Evolutionary conservation across 1,140 invertebrate species (phyloP).

Genomic region (Lepidurus packardi): DNA sequence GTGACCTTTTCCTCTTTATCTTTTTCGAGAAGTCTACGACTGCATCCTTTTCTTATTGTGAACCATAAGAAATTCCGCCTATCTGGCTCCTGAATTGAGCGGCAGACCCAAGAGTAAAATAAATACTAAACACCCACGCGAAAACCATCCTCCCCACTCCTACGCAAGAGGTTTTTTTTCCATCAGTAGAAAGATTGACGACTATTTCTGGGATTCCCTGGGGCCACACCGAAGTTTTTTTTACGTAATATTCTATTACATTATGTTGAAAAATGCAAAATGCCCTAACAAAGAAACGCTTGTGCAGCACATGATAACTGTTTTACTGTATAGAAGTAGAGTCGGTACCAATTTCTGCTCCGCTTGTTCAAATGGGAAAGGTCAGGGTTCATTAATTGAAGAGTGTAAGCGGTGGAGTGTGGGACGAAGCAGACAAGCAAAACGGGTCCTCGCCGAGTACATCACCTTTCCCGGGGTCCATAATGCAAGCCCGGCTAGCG

Average conservation of each 20-base stretch:
- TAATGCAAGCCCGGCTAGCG: slow-evolving; percentile 3
- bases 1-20: neutral
- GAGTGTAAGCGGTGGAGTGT: neutral
- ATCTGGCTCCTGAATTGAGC: neutral
- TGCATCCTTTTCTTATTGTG: neutral
- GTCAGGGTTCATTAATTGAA: slow-evolving; percentile 12
- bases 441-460: neutral
- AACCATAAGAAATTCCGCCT: neutral
- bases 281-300: neutral
- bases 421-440: neutral
- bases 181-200: neutral
- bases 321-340: neutral
- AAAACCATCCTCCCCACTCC: neutral
- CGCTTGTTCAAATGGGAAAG: neutral
- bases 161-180: neutral
- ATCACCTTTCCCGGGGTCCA: neutral
- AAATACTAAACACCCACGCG: neutral
- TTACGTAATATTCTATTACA: neutral
- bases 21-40: neutral
- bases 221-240: neutral
- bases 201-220: neutral
- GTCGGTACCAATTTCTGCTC: neutral
- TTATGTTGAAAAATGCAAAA: neutral
- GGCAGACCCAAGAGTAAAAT: neutral
- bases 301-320: neutral